Conservation (phyloP, 1,140 invertebrate genomes). For the Gerris buenoi region DNA sequence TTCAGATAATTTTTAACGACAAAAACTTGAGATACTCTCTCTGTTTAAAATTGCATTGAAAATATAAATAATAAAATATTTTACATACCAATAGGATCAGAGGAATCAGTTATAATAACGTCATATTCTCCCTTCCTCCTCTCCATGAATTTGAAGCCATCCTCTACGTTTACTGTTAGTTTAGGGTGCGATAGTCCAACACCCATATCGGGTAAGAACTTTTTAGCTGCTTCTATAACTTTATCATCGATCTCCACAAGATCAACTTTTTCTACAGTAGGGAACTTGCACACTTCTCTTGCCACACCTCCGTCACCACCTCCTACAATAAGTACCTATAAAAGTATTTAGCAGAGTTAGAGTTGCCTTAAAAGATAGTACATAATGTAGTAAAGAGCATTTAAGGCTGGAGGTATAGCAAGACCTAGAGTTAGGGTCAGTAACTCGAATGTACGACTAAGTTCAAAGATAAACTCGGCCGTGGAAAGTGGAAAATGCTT, state of each 20-base stretch:
- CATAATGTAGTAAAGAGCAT: too few relatives aligned
- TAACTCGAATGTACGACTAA: too few relatives aligned
- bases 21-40: too few relatives aligned
- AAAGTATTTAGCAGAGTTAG: too few relatives aligned
- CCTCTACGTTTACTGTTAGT: slow-evolving; percentile 67
- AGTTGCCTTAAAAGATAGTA: too few relatives aligned
- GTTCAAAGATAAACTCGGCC: too few relatives aligned
- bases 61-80: slow-evolving; percentile 23
- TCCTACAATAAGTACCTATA: slow-evolving; percentile 79
- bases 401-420: too few relatives aligned
- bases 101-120: slow-evolving; percentile 96
- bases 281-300: slow-evolving; percentile 87
- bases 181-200: slow-evolving; percentile 70
- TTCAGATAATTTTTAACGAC: too few relatives aligned
- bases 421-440: too few relatives aligned
- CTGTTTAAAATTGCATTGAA: too few relatives aligned
- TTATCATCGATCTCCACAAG: slow-evolving; percentile 89
- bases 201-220: slow-evolving; percentile 82
- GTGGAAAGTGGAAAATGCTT: too few relatives aligned
- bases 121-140: slow-evolving; percentile 76
- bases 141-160: slow-evolving; percentile 91
- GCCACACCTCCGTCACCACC: slow-evolving; percentile 95
- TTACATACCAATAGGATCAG: slow-evolving; percentile 70
- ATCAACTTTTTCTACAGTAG: slow-evolving; percentile 65
- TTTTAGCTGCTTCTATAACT: slow-evolving; percentile 83